phyloP scores from a whole-genome alignment of 2,888 invertebrate species.

The Vannuccia rotundouncinata region DNA sequence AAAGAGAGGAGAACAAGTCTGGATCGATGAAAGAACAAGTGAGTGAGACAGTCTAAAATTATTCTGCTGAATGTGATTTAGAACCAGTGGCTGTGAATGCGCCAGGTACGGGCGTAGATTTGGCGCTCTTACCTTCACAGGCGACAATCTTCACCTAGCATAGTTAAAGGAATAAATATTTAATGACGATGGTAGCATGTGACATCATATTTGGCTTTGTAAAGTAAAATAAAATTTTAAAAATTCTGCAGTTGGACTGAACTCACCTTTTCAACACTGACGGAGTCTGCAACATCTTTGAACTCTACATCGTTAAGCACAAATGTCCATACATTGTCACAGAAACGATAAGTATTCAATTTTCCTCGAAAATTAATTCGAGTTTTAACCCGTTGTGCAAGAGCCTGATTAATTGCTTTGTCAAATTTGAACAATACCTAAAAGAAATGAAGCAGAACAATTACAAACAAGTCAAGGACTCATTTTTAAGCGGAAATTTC shows the following conservation, averaged over 20 bases:
- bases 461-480: too few relatives aligned
- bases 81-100: too few relatives aligned
- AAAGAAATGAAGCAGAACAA: neutral
- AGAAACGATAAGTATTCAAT: constrained; percentile 75
- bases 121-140: constrained; percentile 53
- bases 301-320: constrained; percentile 96
- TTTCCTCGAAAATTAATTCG: constrained; percentile 74
- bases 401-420: constrained; percentile 85
- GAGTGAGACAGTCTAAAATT: too few relatives aligned
- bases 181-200: too few relatives aligned
- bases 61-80: too few relatives aligned
- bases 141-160: constrained; percentile 52
- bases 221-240: too few relatives aligned
- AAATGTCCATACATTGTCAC: constrained; percentile 99
- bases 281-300: constrained; percentile 70
- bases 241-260: too few relatives aligned
- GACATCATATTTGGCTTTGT: too few relatives aligned
- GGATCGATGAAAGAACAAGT: too few relatives aligned
- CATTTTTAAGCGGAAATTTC: too few relatives aligned
- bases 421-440: constrained; percentile 76
- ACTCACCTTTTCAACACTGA: constrained; percentile 51
- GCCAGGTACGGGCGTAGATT: too few relatives aligned
- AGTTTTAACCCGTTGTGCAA: constrained; percentile 78
- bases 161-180: neutral
- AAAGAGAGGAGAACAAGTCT: too few relatives aligned